A percentile compares a stretch with the other conserved stretches of the same genome.
phyloP scores from a whole-genome alignment of 2,113 vertebrate species.

The Chascanopsetta lugubris region DNA sequence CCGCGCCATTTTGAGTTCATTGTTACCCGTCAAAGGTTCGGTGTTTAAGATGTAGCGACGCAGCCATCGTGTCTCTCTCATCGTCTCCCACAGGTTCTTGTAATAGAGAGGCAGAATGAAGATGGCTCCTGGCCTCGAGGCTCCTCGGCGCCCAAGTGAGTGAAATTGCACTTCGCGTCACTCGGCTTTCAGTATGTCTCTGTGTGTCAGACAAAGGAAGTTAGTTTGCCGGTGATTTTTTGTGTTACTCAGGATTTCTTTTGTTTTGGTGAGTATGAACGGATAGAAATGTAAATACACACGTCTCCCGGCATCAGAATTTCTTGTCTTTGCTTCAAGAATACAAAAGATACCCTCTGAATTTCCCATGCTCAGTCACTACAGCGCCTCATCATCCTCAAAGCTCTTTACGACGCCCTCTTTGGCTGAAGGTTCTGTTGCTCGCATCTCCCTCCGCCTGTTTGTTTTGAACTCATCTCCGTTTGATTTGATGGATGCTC shows the following conservation, averaged over 20 bases:
- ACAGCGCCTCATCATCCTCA: slow-evolving; percentile 39
- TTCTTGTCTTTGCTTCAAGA: slow-evolving; percentile 7
- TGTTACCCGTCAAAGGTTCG: not conserved
- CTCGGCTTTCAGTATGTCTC: slow-evolving; percentile 1
- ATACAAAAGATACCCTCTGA: not conserved
- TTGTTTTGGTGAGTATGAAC: not conserved
- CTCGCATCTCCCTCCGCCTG: slow-evolving; percentile 53
- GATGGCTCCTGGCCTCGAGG: slow-evolving; percentile 97
- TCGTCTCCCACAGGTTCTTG: slow-evolving; percentile 87
- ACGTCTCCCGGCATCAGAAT: not conserved
- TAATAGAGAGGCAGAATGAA: slow-evolving; percentile 98
- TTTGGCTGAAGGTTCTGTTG: slow-evolving; percentile 59
- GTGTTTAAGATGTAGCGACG: no score
- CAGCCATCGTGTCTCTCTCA: no score
- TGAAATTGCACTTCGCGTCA: slow-evolving; percentile 42
- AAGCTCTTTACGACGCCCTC: slow-evolving; percentile 17
- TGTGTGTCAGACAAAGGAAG: slow-evolving; percentile 11
- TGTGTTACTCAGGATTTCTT: not conserved
- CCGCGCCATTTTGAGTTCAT: no score
- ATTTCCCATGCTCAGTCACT: slow-evolving; percentile 16
- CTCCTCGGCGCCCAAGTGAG: slow-evolving; percentile 94
- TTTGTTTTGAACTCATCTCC: slow-evolving; percentile 45
- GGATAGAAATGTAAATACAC: not conserved
- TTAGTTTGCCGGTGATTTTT: not conserved
- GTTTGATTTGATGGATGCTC: slow-evolving; percentile 54